Base-by-base conservation (phyloP, 1,140 invertebrate species). In the Sitobion miscanthi region DNA sequence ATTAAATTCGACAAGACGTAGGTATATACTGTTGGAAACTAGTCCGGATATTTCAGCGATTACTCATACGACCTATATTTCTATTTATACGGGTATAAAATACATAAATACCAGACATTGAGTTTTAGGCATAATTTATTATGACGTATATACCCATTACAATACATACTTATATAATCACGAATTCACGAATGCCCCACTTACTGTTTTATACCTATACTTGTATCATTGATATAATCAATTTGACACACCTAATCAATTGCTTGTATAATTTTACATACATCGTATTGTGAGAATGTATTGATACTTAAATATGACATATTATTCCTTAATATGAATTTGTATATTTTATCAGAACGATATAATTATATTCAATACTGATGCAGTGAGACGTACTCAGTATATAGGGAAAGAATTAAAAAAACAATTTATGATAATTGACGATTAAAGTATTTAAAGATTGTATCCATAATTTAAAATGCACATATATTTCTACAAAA, bases 21-120 rank as follows among this genome's bases (percentile, higher is more conserved):
- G 20, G 20, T 7, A 54, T 54, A 54, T 54, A n/a, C 30, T 77
- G 62, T 14, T 77, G 17, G n/a, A 77, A n/a, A 77, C 30, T 77
- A 17, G 30, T 35, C 14, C 62, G 62, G n/a, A 77, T 77, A 77
- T 77, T n/a, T 11, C 62, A 77, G 62, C 30, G 14, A 77, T 77
- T 77, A 35, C n/a, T n/a, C n/a, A n/a, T 77, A 69, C n/a, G 62
- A 77, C 62, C 62, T 77, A 77, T 77, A 77, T 23, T 77, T 77
- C 11, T 17, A n/a, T 77, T 77, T 77, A 11, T 35, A 69, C 30
- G 30, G 30, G 14, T 77, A n/a, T n/a, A 69, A 11, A n/a, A 77
- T 77, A n/a, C 30, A 77, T 23, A n/a, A n/a, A 77, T 77, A 17
- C 30, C n/a, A n/a, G 5, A 14, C 62, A 77, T n/a, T 30, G 7